These are phyloP conservation scores for Syndactyla subalaris DNA, from an alignment of 2,797 vertebrate genomes.

Conservation along the genomic window DNA sequence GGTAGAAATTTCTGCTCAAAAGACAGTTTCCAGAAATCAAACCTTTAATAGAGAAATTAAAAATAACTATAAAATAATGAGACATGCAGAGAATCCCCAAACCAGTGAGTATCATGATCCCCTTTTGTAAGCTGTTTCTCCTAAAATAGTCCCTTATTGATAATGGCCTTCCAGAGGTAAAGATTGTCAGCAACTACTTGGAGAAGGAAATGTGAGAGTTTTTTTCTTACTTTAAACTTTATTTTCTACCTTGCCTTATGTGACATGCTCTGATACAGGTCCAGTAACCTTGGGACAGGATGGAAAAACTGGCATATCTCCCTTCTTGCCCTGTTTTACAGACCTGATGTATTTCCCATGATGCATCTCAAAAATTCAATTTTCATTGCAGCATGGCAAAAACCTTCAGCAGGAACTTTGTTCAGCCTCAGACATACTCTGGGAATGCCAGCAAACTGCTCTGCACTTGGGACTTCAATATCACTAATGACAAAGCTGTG, in stretches of 20 bases:
- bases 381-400: slow-evolving; percentile 84
- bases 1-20: not conserved
- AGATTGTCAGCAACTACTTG: not conserved
- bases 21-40: not conserved
- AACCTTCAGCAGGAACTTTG: slow-evolving; percentile 86
- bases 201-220: not conserved
- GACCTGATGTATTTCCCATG: not conserved
- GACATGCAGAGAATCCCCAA: not conserved
- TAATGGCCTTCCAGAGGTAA: not conserved
- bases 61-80: not conserved
- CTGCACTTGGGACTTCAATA: slow-evolving; percentile 92
- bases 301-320: not conserved
- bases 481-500: slow-evolving; percentile 87
- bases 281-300: not conserved
- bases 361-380: not conserved
- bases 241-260: not conserved
- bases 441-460: slow-evolving; percentile 86
- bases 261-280: not conserved
- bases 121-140: not conserved
- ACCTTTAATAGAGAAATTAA: not conserved
- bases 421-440: slow-evolving; percentile 71
- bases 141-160: not conserved
- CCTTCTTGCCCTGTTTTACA: not conserved
- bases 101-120: not conserved
- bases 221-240: not conserved